Base-by-base conservation (phyloP, 2,113 vertebrate species). In the Lampris megalopsis region DNA sequence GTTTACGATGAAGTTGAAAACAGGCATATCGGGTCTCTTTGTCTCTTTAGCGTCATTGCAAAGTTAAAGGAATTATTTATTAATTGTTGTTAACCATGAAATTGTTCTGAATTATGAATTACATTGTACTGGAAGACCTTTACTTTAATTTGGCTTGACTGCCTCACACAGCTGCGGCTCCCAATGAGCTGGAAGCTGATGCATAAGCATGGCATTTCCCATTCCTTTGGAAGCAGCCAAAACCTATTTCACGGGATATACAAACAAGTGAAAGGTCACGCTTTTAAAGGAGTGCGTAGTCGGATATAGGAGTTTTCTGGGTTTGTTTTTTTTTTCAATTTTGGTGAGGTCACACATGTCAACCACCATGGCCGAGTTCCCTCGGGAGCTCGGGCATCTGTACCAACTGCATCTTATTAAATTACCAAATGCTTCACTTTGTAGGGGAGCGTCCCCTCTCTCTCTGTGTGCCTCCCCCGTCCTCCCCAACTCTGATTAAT, bases 191-290 rank as follows among this genome's bases (percentile, higher is more conserved):
- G 3, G 11, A 66, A 38, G 59, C 7, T 40, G 41, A 68, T 75
- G 24, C 56, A 67, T 68, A 62, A 53, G 45, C 64, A 62, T 71
- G 24, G 8, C 10, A 49, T 36, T n/a, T 35, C 36, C 56, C 57
- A 40, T 50, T 45, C 35, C 63, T 8, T 62, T 54, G 64, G 40
- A 54, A 52, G 48, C 50, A 56, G 52, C 24, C 61, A 38, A 75
- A 62, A 62, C 37, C n/a, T 53, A 61, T 75, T 75, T 52, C 54
- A 75, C 49, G 59, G 64, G 42, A 61, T 68, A 47, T 73, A 75
- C 53, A 47, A 59, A 52, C 40, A 38, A 68, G 9, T 58, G 48
- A 80, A 73, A 70, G 60, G 77, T 80, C 68, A 80, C 56, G 68
- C 69, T 62, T 56, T 45, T 60, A 63, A 64, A 63, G n/a, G 9